Evolutionary conservation across 2,888 invertebrate species (phyloP), one percentile per base, ranked within the genome.

Genomic region (Erannis defoliaria): DNA sequence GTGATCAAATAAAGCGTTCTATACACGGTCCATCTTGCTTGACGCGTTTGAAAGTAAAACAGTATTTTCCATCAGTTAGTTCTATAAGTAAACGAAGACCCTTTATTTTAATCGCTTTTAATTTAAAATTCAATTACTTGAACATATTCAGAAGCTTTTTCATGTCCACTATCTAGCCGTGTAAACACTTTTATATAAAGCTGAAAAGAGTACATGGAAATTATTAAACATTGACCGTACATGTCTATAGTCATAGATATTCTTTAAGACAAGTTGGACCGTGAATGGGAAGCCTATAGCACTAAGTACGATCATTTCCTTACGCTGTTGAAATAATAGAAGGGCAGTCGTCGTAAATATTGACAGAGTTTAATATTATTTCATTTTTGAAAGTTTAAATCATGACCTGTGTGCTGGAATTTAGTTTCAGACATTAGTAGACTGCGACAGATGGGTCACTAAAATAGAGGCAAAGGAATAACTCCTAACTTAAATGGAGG

Each of bases 361-460:
- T 33, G 16, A 58, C 33, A 31, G 21, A 31, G 23, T 43, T 31
- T 50, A 31, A 31, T 18, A 19, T n/a, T 10, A 10, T 10, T 16
- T 31, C 1, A 31, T 46, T 26, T 55, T 3, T 10, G 16, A 16
- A 23, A 19, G 14, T 43, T 55, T 29, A 59, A 64, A 60, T 61
- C 50, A 64, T 50, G 55, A 50, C 38, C 57, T 64, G 63, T 60
- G 67, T 26, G 72, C 61, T 67, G 51, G 61, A 38, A 37, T 59
- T 35, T 1, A 16, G 10, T 31, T 46, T 16, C 26, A 26, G 46
- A 33, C 31, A n/a, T 21, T 14, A 19, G 8, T 19, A 35, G 48
- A 1, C 6, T 12, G 33, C n/a, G 31, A 35, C 48, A 48, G 48
- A 18, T 45, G 29, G 12, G 0, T 26, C 14, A 16, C 23, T n/a